Percentiles rank a stretch among this genome's conserved stretches.
Conservation (phyloP, 2,888 invertebrate genomes). For the Melanophora roralis region DNA sequence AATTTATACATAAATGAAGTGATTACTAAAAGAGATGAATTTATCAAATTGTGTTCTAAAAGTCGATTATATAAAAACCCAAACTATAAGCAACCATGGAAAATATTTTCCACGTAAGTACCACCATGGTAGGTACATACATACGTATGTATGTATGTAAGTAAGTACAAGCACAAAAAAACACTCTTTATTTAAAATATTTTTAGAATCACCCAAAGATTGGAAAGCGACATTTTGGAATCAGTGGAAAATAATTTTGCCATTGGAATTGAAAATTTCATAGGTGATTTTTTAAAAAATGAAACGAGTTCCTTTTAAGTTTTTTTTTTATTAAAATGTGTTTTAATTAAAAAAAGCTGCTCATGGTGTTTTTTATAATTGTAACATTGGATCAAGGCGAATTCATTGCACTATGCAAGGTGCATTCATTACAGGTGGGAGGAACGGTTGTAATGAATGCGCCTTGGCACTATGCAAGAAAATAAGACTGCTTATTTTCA, state of each 20-base stretch:
- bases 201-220: constrained; percentile 5
- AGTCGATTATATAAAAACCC: constrained; percentile 18
- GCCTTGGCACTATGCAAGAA: too few species aligned
- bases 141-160: too few species aligned
- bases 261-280: background rate
- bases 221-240: background rate
- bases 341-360: too few species aligned
- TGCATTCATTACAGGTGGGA: too few species aligned
- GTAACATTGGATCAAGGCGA: too few species aligned
- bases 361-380: too few species aligned
- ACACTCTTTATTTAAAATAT: too few species aligned
- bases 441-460: too few species aligned
- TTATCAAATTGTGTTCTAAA: background rate
- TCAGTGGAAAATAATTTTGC: background rate
- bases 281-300: background rate
- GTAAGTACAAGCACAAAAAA: too few species aligned
- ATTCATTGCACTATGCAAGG: too few species aligned
- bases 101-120: constrained; percentile 18
- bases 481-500: too few species aligned
- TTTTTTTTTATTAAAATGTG: too few species aligned
- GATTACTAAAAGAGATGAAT: background rate
- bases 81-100: constrained; percentile 8
- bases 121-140: background rate
- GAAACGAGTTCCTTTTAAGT: background rate
- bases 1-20: background rate